Evolutionary conservation across 2,797 vertebrate genomes (phyloP).

Genomic region (Hapalemur alaotrensis): DNA sequence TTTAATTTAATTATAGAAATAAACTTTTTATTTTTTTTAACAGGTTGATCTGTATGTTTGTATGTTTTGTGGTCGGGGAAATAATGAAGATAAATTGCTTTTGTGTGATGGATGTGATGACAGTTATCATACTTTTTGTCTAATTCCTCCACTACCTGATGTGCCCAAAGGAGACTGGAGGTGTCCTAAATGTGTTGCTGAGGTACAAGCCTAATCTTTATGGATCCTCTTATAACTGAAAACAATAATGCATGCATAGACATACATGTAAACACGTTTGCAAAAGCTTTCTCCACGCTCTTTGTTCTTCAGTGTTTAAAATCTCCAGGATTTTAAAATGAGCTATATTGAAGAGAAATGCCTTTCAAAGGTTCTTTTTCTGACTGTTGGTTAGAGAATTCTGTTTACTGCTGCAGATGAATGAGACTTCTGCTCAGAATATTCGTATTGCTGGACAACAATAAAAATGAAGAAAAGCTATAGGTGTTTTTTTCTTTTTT

Average conservation of each 20-base stretch:
- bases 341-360: neutral
- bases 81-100: slow-evolving; percentile 96
- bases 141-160: slow-evolving; percentile 97
- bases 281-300: neutral
- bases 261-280: neutral
- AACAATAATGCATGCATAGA: neutral
- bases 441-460: neutral
- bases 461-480: neutral
- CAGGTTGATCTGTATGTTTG: slow-evolving; percentile 99
- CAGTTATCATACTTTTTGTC: slow-evolving; percentile 99
- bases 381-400: neutral
- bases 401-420: neutral
- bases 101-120: slow-evolving; percentile 98
- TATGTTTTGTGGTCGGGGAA: slow-evolving; percentile 97
- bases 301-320: neutral
- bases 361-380: neutral
- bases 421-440: slow-evolving; percentile 5
- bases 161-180: slow-evolving; percentile 99
- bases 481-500: neutral
- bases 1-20: slow-evolving; percentile 29
- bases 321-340: slow-evolving; percentile 26
- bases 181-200: slow-evolving; percentile 97
- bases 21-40: neutral
- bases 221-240: neutral
- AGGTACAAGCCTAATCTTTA: slow-evolving; percentile 86